Conservation (phyloP, 2,888 invertebrate genomes). For the Stegophylla sp. region DNA sequence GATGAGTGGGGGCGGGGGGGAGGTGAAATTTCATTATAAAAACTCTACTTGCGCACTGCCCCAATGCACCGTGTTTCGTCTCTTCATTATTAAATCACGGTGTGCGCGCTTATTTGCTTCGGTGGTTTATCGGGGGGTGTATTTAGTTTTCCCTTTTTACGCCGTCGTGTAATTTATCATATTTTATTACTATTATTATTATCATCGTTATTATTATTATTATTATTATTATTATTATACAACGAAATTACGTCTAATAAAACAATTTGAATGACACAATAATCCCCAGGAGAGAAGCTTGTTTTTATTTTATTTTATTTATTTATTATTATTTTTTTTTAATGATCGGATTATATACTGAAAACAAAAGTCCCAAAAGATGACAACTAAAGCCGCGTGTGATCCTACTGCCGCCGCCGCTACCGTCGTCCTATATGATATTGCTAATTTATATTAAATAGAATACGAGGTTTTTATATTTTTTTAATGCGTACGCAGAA, state of each 20-base stretch:
- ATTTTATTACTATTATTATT: no score
- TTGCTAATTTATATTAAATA: no score
- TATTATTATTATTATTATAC: no score
- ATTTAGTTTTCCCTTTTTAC: neutral
- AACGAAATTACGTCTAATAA: conserved; percentile 12
- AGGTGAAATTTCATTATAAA: no score
- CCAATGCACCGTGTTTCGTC: no score
- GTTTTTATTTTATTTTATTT: no score
- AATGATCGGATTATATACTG: conserved; percentile 39
- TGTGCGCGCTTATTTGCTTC: neutral
- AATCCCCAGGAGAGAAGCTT: conserved; percentile 15
- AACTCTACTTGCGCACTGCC: neutral
- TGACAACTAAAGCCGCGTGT: conserved; percentile 40
- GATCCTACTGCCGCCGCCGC: no score
- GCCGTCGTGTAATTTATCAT: conserved; percentile 35
- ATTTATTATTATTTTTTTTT: no score
- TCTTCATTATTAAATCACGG: neutral
- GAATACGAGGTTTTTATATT: no score
- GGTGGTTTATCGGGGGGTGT: neutral
- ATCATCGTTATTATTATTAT: no score
- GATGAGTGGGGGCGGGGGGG: no score
- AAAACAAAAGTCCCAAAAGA: conserved; percentile 17
- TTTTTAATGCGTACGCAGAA: no score
- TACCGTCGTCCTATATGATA: neutral
- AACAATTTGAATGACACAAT: conserved; percentile 24